Conservation (phyloP, 2,797 vertebrate genomes). For the Cyprinella venusta region DNA sequence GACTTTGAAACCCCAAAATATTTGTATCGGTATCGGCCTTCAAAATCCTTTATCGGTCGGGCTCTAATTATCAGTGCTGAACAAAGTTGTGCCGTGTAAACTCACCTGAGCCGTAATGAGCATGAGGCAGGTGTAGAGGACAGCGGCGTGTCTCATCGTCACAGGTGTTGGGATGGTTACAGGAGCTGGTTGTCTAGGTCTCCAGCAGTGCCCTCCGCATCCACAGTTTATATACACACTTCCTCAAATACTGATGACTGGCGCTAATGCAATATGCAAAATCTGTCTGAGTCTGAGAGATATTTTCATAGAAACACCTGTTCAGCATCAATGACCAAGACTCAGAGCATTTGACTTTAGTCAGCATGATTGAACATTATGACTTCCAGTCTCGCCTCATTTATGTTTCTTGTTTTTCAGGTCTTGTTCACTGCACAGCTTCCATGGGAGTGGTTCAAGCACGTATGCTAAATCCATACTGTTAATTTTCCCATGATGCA, state of each 20-base stretch:
- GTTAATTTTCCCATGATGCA: no score
- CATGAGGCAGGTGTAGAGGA: neutral
- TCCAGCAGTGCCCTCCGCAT: neutral
- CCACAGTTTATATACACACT: neutral
- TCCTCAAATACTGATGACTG: neutral
- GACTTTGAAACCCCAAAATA: no score
- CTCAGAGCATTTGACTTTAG: neutral
- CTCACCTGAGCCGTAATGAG: constrained; percentile 22
- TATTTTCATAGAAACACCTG: neutral
- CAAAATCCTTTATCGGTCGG: no score
- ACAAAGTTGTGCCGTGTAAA: no score
- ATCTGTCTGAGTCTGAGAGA: neutral
- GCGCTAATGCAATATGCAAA: constrained; percentile 20
- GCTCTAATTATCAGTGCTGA: no score
- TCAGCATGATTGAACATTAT: no score
- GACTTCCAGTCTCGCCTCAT: neutral
- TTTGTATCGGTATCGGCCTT: no score
- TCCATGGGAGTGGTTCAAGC: no score
- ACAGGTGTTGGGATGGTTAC: neutral
- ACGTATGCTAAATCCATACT: no score
- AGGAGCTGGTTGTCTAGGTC: neutral
- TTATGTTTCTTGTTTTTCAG: no score
- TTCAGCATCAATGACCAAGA: neutral
- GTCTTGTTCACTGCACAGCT: no score
- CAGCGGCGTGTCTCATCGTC: constrained; percentile 1